Evolutionary conservation across 2,888 invertebrate genomes (phyloP), one percentile per base, ranked within the genome.

Genomic region (Caenorhabditis afra): DNA sequence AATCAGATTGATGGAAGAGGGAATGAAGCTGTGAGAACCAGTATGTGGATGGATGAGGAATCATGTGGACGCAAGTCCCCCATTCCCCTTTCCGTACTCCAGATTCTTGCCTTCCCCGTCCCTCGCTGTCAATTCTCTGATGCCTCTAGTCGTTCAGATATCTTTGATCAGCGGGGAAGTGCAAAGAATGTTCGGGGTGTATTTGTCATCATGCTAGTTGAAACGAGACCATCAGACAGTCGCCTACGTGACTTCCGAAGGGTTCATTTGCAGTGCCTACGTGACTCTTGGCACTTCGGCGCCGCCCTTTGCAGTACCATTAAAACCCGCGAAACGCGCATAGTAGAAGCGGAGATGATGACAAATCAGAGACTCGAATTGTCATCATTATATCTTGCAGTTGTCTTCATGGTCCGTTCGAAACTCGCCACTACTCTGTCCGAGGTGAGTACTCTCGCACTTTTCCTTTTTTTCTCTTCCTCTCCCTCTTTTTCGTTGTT

Each of bases 151-250:
- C 29, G 29, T 7, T 29, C 52, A 61, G 37, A 41, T 35, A 44
- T 47, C 35, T 55, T 12, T 37, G 62, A 45, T 47, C 53, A 71
- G 47, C 11, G 45, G n/a, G 22, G 14, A 37, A 50, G 73, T 65
- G 64, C 73, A 73, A 58, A 71, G 62, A 71, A 71, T 55, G 29
- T 23, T 12, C 14, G 10, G n/a, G n/a, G 39, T 39, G 44, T 64
- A 73, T 73, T 73, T 73, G 73, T 73, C 73, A 73, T 73, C 73
- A 73, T 73, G 47, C 45, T 64, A 47, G 57, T 55, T 55, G 53
- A 73, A 44, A 57, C 49, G 50, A 73, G 49, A 65, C 71, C 62
- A 20, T 29, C 55, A 57, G 64, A 71, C 64, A 7, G 44, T 14
- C 7, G 70, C 45, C 57, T 71, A 71, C 71, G 71, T 71, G 71